Base-by-base conservation (phyloP, 2,888 invertebrate species). In the Tetanocera ferruginea region DNA sequence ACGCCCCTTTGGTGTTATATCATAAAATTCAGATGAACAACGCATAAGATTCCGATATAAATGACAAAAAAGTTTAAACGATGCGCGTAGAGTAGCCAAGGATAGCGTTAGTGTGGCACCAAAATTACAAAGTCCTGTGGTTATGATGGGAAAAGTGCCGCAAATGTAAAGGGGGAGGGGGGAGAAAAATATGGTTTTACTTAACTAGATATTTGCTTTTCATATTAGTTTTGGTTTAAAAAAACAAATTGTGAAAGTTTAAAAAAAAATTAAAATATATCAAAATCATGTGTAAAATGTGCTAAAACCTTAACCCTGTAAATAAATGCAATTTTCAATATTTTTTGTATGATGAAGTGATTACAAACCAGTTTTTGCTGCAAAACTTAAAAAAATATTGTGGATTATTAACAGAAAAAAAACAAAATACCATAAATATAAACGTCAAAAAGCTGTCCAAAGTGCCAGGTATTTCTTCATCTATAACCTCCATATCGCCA, bases 401-500 rank as follows among this genome's bases (percentile, higher is more conserved):
- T 2, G 43, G 14, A 77, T 28, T 57, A 62, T 57, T 25, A 69
- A 64, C 37, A 37, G 71, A 79, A 49, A 43, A 76, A 31, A n/a
- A 71, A 76, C 55, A 72, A 81, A 81, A 85, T 88, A 91, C 91
- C 90, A 89, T 87, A 88, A 89, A 90, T 79, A 90, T 84, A 85
- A 88, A 89, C 84, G 87, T 84, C 80, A 91, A 84, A 87, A 90
- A 90, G 84, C 89, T 87, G 81, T 91, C 91, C 84, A 92, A 82
- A 80, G 91, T 91, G 81, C 87, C 87, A 80, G 93, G 93, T 80
- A 94, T 89, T 81, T 91, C 91, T 84, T 92, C 92, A 90, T 94
- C 94, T 84, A 94, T 87, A 82, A 92, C 91, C 85, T 93, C 92
- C 85, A 93, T 90, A 89, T 94, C 94, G 90, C 92, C 93, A 83